Evolutionary conservation across 1,140 invertebrate genomes (phyloP).

Genomic region (Centruroides vittatus): DNA sequence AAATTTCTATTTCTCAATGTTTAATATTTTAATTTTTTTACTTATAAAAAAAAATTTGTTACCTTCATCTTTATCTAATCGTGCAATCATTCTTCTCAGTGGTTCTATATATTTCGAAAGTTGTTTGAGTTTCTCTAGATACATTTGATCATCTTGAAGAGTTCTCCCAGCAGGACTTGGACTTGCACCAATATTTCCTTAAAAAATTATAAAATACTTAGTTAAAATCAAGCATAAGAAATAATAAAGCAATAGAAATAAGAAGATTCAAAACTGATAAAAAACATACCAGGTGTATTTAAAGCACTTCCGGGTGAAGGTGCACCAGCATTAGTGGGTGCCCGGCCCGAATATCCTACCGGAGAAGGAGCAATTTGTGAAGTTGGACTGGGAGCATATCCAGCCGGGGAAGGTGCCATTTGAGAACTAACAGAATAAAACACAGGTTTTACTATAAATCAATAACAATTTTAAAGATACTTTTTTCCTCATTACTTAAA

Average conservation of each 20-base stretch:
- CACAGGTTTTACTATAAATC: no score
- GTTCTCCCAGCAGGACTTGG: slow-evolving; percentile 26
- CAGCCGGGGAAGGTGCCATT: slow-evolving; percentile 52
- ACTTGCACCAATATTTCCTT: slow-evolving; percentile 22
- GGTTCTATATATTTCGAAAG: slow-evolving; percentile 87
- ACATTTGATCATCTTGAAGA: slow-evolving; percentile 60
- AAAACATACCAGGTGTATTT: slow-evolving; percentile 26
- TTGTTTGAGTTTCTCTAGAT: slow-evolving; percentile 79
- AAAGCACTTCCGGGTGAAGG: slow-evolving; percentile 28
- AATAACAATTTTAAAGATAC: no score
- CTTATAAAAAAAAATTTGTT: neutral
- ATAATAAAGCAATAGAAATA: neutral
- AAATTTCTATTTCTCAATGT: no score
- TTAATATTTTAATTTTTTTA: no score
- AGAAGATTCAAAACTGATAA: neutral
- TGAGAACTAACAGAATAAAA: slow-evolving; percentile 24
- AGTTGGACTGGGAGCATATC: slow-evolving; percentile 18
- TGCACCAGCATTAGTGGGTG: slow-evolving; percentile 34
- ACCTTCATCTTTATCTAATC: slow-evolving; percentile 59
- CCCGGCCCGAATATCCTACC: slow-evolving; percentile 24
- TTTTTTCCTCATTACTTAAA: neutral
- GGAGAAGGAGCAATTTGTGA: slow-evolving; percentile 19
- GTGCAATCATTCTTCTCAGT: slow-evolving; percentile 66
- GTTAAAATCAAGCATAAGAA: neutral
- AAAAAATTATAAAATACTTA: slow-evolving; percentile 19